Evolutionary conservation across 1,140 invertebrate genomes (phyloP).

Genomic region (Phenacoccus solenopsis): DNA sequence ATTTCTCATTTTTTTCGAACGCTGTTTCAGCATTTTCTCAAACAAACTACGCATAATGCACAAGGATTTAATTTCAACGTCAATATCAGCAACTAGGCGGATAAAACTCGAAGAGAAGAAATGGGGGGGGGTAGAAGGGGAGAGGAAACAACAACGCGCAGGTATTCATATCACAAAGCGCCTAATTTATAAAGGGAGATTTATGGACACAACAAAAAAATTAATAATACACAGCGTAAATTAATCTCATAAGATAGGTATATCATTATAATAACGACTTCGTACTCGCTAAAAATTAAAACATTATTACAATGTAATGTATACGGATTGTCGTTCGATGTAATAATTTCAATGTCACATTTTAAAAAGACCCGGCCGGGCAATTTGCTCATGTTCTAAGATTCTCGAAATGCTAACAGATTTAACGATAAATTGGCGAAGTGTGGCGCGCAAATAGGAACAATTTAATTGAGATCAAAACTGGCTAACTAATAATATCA

Average conservation of each 20-base stretch:
- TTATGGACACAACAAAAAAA: neutral
- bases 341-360: neutral
- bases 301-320: neutral
- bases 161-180: conserved; percentile 1
- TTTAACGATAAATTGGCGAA: neutral
- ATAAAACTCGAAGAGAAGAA: neutral
- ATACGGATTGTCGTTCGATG: neutral
- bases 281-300: neutral
- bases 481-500: neutral
- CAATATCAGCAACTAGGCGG: neutral
- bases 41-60: no score
- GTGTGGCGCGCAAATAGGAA: neutral
- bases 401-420: neutral
- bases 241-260: no score
- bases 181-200: neutral
- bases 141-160: neutral
- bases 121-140: neutral
- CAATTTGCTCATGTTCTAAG: neutral
- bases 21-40: neutral
- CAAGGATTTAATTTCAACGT: neutral
- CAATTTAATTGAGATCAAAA: neutral
- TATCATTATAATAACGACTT: neutral
- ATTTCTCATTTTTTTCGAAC: neutral
- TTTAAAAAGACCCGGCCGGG: neutral
- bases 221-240: neutral